Evolutionary conservation across 1,140 invertebrate species (phyloP), one percentile per base, ranked within the genome.

Genomic region (Teleopsis dalmanni): DNA sequence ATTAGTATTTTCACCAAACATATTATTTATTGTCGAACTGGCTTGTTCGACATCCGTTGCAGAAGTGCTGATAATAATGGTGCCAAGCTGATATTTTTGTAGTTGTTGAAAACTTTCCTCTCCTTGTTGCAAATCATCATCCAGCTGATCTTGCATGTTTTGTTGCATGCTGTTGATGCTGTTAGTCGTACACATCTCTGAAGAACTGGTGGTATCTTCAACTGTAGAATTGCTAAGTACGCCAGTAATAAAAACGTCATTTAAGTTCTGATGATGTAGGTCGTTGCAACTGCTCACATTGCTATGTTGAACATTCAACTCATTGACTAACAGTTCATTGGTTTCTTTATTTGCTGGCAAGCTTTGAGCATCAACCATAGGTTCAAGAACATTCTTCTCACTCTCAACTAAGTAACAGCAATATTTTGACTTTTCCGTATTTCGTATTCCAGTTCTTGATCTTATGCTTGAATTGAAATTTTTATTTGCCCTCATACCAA

Each of bases 61-160:
- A 9, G 45, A 45, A 9, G 52, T 40, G 11, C 54, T 55, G 13
- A 56, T 54, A 19, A 55, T 53, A 21, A 58, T 58, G 2, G 58
- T 59, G 7, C 57, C 60, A 10, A 60, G 35, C 18, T 58, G 56
- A 40, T 41, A 55, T 35, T 60, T 56, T 13, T 53, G 57, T 18
- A 56, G 47, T 34, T 52, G 19, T n/a, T n/a, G n/a, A n/a, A n/a
- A n/a, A n/a, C n/a, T n/a, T n/a, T n/a, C n/a, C n/a, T n/a, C n/a
- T n/a, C n/a, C n/a, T n/a, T n/a, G n/a, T n/a, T n/a, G n/a, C n/a
- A n/a, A n/a, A n/a, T n/a, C n/a, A 26, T 23, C 14, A 21, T 26
- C 11, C 6, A 26, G 21, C n/a, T 14, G 22, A 25, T 16, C 14
- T n/a, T 41, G n/a, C 3, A 31, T 41, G 37, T 10, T 48, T 9